A percentile compares a stretch with the other conserved stretches of the same genome.
phyloP scores from a whole-genome alignment of 53 echinoderm and acorn worm species.

The Hippasteria phrygiana region DNA sequence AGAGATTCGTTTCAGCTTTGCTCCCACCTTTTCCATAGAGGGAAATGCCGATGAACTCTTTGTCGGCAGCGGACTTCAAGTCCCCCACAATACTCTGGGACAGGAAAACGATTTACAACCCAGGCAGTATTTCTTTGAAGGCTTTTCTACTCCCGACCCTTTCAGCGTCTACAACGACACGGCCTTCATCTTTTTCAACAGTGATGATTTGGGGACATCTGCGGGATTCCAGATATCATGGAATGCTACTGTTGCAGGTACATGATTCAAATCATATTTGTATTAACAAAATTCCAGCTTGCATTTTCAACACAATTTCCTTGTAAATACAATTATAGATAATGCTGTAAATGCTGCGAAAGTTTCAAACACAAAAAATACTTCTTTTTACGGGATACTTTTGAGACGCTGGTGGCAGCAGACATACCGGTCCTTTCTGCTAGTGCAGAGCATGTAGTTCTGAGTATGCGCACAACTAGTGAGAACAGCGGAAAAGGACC shows the following conservation, averaged over 20 bases:
- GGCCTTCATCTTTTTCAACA: slow-evolving; percentile 77
- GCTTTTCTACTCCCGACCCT: slow-evolving; percentile 19
- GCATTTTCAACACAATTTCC: not conserved
- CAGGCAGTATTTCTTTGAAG: slow-evolving; percentile 78
- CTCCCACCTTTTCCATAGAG: slow-evolving; percentile 10
- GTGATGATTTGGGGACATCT: slow-evolving; percentile 67
- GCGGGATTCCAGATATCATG: slow-evolving; percentile 75
- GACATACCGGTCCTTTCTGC: too few species aligned
- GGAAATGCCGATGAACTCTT: slow-evolving; percentile 22
- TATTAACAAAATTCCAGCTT: not conserved
- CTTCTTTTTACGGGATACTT: too few species aligned
- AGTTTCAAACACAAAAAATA: too few species aligned
- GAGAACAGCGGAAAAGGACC: too few species aligned
- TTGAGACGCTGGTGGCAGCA: too few species aligned
- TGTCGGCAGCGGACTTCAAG: slow-evolving; percentile 9
- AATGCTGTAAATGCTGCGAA: too few species aligned
- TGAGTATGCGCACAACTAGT: too few species aligned
- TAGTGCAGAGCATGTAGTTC: too few species aligned
- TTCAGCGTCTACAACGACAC: slow-evolving; percentile 76
- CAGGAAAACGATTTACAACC: not conserved
- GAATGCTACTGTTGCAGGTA: slow-evolving; percentile 59
- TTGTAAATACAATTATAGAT: not conserved
- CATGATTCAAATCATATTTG: not conserved
- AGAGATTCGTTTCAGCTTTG: slow-evolving; percentile 34
- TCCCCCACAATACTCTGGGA: not conserved